A percentile compares a stretch with the other conserved stretches of the same genome.
Conservation (phyloP, 2,113 vertebrate genomes). For the Gambusia holbrooki region DNA sequence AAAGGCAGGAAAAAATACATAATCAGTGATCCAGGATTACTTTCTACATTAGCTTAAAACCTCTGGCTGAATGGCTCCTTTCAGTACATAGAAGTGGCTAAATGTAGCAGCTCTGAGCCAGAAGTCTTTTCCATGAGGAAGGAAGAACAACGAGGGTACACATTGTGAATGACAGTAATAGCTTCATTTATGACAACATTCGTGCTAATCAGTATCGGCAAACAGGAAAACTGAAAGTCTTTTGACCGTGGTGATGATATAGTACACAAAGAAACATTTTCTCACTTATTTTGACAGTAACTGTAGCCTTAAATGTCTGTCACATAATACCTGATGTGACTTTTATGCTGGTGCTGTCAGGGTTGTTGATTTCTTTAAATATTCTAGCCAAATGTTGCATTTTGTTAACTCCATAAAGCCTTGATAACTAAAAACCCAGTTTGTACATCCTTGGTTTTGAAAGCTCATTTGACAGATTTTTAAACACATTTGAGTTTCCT, state of each 20-base stretch:
- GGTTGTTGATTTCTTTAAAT: no score
- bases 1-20: background rate
- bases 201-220: no score
- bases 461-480: background rate
- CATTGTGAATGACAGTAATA: background rate
- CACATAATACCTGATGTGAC: no score
- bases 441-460: no score
- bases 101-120: background rate
- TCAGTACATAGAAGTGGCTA: background rate
- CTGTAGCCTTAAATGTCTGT: no score
- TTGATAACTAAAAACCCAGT: no score
- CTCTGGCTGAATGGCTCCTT: background rate
- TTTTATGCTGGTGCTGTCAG: no score
- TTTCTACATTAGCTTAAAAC: background rate
- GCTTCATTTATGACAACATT: no score
- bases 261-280: background rate
- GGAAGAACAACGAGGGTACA: background rate
- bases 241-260: no score
- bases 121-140: background rate
- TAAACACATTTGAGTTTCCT: conserved; percentile 4
- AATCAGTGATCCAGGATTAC: background rate
- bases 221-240: no score
- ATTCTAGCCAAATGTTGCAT: no score
- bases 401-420: no score
- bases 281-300: background rate